Conservation (phyloP, 2,888 invertebrate species). For the Seira ritae region DNA sequence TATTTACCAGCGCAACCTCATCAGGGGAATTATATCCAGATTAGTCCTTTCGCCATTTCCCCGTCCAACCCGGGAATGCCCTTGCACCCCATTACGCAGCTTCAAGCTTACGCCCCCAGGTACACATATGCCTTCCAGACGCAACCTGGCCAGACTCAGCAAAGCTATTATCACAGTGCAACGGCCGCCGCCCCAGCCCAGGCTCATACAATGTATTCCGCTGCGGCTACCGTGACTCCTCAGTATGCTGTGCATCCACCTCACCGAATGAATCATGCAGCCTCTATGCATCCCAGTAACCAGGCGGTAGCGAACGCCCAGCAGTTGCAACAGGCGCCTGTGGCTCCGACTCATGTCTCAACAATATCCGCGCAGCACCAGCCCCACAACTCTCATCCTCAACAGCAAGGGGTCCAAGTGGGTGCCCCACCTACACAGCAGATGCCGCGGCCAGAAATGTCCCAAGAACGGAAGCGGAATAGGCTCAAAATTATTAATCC, state of each 20-base stretch:
- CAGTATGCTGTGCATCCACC: constrained; percentile 45
- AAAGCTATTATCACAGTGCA: constrained; percentile 14
- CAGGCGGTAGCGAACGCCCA: constrained; percentile 57
- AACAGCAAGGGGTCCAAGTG: constrained; percentile 59
- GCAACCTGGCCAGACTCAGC: constrained; percentile 22
- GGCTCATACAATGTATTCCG: constrained; percentile 43
- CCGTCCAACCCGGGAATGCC: constrained; percentile 46
- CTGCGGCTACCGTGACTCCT: constrained; percentile 31
- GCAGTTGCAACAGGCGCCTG: constrained; percentile 59
- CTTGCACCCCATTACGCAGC: constrained; percentile 31
- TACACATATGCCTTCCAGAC: constrained; percentile 5
- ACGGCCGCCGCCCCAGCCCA: constrained; percentile 14
- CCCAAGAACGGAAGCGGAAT: constrained; percentile 75
- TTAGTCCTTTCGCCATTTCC: constrained; percentile 30
- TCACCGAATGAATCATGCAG: constrained; percentile 47
- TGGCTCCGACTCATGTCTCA: constrained; percentile 46
- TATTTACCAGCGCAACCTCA: constrained; percentile 8
- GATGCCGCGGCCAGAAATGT: constrained; percentile 71
- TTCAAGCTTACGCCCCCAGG: constrained; percentile 25
- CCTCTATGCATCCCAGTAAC: constrained; percentile 41
- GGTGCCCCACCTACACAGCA: constrained; percentile 46
- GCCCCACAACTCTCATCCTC: constrained; percentile 57
- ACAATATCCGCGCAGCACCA: constrained; percentile 57
- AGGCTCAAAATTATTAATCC: constrained; percentile 78
- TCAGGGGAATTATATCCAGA: constrained; percentile 46